Base-by-base conservation (phyloP, 1,140 invertebrate genomes). In the Fragariocoptes setiger region DNA sequence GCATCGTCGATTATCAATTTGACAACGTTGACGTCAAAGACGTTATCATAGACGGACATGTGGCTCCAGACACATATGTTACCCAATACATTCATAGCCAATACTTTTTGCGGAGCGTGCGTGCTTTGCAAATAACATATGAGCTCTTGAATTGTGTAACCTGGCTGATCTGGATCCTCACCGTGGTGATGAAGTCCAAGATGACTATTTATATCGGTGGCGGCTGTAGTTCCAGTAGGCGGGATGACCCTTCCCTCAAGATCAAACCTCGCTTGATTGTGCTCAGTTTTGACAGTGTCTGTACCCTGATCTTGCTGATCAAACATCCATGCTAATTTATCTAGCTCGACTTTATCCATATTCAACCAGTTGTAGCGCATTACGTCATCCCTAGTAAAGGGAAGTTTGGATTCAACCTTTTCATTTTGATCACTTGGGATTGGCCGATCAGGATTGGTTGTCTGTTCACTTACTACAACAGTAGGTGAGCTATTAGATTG, bases 101-200 rank as follows among this genome's bases (percentile, higher is more conserved):
- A 19, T 19, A 46, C 37, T 38, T 41, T 42, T 38, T 49, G 48
- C 12, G 48, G 21, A 15, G 16, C 16, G 38, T 38, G 43, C 2
- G 37, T 38, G 38, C 46, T 48, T 31, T 47, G 36, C 2, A 46
- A 35, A 12, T 46, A 41, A 8, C 20, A 46, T 14, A 43, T 35
- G 15, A 49, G 35, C 35, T 48, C 48, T n/a, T 43, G 14, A 2
- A 49, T 21, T 8, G 48, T 50, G 19, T 49, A 49, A 4, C 48
- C 48, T 8, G 48, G 17, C 16, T 36, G 21, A 14, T 44, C 46
- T 2, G 42, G 40, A n/a, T 49, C 41, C 12, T 50, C 45, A 13
- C 45, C 42, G 17, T 49, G 48, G 42, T 49, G 48, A 43, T 47
- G 38, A 8, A 50, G 21, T 19, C 44, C 48, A 31, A 31, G 15